These are phyloP conservation scores for Cotesia chilonis DNA, from an alignment of 1,140 invertebrate species.

Conservation along the genomic window DNA sequence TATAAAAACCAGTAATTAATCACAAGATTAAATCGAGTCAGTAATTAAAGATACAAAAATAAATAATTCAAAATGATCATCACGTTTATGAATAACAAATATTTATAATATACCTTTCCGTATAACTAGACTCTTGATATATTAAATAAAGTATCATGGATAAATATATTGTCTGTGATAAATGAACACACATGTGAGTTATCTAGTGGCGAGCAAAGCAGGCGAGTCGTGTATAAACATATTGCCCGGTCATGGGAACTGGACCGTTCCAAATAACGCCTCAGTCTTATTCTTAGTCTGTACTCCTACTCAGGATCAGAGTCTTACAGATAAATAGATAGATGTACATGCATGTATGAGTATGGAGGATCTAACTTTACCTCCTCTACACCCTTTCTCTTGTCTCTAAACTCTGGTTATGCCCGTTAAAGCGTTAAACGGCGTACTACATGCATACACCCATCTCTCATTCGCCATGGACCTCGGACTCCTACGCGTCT, in stretches of 20 bases:
- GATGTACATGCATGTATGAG: too few relatives aligned
- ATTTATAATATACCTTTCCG: neutral
- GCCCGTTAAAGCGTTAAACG: neutral
- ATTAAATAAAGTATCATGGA: too few relatives aligned
- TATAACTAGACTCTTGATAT: too few relatives aligned
- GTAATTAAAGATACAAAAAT: too few relatives aligned
- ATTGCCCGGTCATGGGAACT: slow-evolving; percentile 47
- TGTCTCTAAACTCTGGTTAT: neutral
- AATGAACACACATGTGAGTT: too few relatives aligned
- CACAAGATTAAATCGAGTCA: too few relatives aligned
- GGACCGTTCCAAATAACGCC: slow-evolving; percentile 46
- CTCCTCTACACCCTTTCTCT: slow-evolving; percentile 28
- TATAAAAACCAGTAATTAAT: too few relatives aligned
- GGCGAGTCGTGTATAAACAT: slow-evolving; percentile 18
- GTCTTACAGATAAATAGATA: neutral
- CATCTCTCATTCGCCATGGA: slow-evolving; percentile 22
- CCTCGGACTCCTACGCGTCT: slow-evolving; percentile 36
- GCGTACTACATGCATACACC: slow-evolving; percentile 11
- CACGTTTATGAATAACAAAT: slow-evolving; percentile 46
- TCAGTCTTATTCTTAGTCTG: slow-evolving; percentile 27
- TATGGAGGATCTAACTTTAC: neutral
- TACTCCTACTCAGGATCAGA: too few relatives aligned
- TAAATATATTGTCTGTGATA: too few relatives aligned
- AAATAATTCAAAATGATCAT: slow-evolving; percentile 16
- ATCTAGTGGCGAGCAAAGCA: too few relatives aligned